Percentiles rank a stretch among this genome's conserved stretches.
Conservation (phyloP, 2,888 invertebrate genomes). For the Phortica okadai region DNA sequence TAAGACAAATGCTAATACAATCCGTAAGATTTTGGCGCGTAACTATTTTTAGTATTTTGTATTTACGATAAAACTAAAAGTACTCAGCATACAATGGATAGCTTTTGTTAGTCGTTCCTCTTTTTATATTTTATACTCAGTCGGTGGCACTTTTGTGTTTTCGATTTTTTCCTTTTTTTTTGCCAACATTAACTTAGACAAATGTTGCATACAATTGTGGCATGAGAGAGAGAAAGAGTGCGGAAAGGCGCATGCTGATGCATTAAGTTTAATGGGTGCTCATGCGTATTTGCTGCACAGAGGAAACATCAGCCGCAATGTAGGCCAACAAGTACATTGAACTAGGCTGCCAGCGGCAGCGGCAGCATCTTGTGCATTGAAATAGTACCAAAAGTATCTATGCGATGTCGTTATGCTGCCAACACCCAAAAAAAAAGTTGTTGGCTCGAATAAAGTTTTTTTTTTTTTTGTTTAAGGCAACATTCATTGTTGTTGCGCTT, state of each 20-base stretch:
- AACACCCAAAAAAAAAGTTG: constrained; percentile 19
- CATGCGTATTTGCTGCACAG: neutral
- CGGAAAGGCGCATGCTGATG: neutral
- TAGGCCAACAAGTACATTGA: constrained; percentile 74
- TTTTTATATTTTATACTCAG: neutral
- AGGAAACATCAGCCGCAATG: constrained; percentile 50
- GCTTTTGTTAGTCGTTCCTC: too few relatives aligned
- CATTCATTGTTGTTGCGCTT: neutral
- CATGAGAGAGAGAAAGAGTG: too few relatives aligned
- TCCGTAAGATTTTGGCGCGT: constrained; percentile 9
- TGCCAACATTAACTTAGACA: too few relatives aligned
- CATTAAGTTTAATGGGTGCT: neutral
- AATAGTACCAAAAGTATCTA: constrained; percentile 28
- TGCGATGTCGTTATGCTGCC: constrained; percentile 33
- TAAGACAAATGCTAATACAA: too few relatives aligned
- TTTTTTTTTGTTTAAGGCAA: neutral
- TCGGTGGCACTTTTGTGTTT: neutral
- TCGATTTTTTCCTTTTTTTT: neutral
- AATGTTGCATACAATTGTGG: too few relatives aligned
- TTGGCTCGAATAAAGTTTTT: neutral
- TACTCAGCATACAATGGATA: too few relatives aligned
- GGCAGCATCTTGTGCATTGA: constrained; percentile 1
- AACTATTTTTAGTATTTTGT: constrained; percentile 12
- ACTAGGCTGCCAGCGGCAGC: constrained; percentile 51
- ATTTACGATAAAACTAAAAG: too few relatives aligned